Conservation (phyloP, 1,140 invertebrate genomes). For the Globodera rostochiensis region DNA sequence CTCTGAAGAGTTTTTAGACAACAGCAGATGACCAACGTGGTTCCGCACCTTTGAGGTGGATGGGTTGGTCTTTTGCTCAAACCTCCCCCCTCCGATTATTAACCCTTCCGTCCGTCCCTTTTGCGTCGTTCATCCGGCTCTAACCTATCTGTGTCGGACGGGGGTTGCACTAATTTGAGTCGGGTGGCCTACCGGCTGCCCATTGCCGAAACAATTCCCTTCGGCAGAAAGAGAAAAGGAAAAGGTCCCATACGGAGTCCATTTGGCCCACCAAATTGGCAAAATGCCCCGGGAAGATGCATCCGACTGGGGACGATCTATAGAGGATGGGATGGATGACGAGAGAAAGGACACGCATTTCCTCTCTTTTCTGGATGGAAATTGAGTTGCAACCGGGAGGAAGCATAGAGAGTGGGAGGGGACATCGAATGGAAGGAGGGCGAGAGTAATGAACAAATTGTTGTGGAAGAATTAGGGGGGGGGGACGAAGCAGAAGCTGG, state of each 20-base stretch:
- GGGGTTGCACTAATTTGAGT: slow-evolving; percentile 12
- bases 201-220: slow-evolving; percentile 14
- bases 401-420: background rate
- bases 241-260: slow-evolving; percentile 4
- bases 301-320: background rate
- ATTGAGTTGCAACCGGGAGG: slow-evolving; percentile 1
- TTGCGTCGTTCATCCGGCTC: background rate
- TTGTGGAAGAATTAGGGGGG: background rate
- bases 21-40: background rate
- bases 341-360: background rate
- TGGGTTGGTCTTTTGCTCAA: background rate
- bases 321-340: background rate
- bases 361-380: background rate
- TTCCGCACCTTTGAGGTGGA: background rate
- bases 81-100: background rate
- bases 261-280: slow-evolving; percentile 18
- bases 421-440: background rate
- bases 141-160: background rate
- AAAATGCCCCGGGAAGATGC: slow-evolving; percentile 6
- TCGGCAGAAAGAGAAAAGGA: background rate
- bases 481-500: background rate
- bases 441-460: background rate
- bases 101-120: background rate
- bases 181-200: background rate
- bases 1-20: no score